Evolutionary conservation across 2,888 invertebrate species (phyloP).

Genomic region (Limnephilus marmoratus): DNA sequence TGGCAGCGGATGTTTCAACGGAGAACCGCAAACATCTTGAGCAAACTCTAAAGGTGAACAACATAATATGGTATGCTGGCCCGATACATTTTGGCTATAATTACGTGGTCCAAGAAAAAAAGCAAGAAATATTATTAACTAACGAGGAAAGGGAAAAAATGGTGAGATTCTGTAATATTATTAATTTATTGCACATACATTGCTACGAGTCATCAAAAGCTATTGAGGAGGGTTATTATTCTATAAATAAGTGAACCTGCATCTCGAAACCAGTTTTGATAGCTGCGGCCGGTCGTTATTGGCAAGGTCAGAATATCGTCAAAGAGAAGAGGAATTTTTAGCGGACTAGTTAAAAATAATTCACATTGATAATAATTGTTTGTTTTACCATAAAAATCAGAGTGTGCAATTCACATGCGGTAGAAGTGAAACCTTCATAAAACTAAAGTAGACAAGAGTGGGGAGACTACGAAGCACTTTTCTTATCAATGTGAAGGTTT

Average conservation of each 20-base stretch:
- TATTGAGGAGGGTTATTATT: background rate
- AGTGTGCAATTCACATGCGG: too few relatives aligned
- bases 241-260: background rate
- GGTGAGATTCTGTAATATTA: background rate
- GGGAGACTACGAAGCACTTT: too few relatives aligned
- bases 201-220: background rate
- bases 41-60: background rate
- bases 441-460: too few relatives aligned
- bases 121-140: background rate
- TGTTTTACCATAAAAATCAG: background rate
- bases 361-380: background rate
- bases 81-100: background rate
- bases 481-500: too few relatives aligned
- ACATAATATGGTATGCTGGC: background rate
- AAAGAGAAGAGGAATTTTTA: background rate
- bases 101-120: background rate
- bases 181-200: background rate
- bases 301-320: background rate
- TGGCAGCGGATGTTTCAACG: slow-evolving; percentile 6
- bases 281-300: background rate
- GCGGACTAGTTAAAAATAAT: background rate
- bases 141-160: background rate
- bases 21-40: background rate
- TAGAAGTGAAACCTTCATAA: too few relatives aligned
- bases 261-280: background rate